These are phyloP conservation scores for Pyxicephalus adspersus DNA, from an alignment of 2,113 vertebrate genomes.

Conservation along the genomic window DNA sequence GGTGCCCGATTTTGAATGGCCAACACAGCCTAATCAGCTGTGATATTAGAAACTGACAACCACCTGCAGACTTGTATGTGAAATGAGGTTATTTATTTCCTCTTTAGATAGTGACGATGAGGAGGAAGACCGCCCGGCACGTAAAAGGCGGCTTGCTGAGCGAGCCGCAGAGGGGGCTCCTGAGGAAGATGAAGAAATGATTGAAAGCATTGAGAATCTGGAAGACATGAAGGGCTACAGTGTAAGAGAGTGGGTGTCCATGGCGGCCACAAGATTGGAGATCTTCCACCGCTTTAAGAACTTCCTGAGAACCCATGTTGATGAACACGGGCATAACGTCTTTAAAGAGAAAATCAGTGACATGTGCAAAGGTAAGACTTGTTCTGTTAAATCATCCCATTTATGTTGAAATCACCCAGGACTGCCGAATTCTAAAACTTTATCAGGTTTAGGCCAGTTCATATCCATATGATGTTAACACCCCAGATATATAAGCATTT, in stretches of 20 bases:
- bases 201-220: constrained; percentile 97
- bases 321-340: constrained; percentile 93
- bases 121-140: constrained; percentile 85
- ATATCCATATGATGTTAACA: too few relatives aligned
- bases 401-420: not conserved
- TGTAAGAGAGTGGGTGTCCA: constrained; percentile 95
- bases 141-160: constrained; percentile 84
- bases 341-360: constrained; percentile 98
- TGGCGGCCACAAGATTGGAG: constrained; percentile 91
- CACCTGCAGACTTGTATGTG: not conserved
- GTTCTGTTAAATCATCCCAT: not conserved
- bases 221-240: constrained; percentile 98
- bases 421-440: too few relatives aligned
- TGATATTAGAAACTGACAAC: too few relatives aligned
- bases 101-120: constrained; percentile 91
- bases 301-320: constrained; percentile 94
- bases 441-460: too few relatives aligned
- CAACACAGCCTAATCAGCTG: too few relatives aligned
- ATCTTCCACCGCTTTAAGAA: constrained; percentile 98
- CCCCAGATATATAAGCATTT: too few relatives aligned
- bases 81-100: not conserved
- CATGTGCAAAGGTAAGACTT: constrained; percentile 92
- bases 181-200: constrained; percentile 89
- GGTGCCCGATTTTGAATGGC: too few relatives aligned
- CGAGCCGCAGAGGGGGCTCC: constrained; percentile 81